Conservation (phyloP, 1,140 invertebrate genomes). For the Papilio glaucus region DNA sequence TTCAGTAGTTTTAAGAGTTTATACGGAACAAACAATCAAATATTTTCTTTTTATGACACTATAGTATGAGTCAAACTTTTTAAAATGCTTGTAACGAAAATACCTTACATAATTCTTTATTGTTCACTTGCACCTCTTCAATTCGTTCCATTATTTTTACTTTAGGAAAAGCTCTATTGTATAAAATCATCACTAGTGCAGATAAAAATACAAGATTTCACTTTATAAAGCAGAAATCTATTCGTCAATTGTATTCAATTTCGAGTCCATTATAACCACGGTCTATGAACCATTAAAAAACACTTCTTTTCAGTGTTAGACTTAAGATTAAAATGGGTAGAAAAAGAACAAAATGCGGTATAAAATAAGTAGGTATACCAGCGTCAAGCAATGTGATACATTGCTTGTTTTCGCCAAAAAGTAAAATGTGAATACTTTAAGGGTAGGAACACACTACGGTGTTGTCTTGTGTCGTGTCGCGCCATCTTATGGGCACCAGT, state of each 20-base stretch:
- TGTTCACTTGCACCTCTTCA: background rate
- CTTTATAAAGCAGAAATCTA: no score
- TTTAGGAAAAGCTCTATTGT: background rate
- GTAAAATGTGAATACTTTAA: no score
- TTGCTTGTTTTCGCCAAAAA: background rate
- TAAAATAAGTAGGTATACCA: no score
- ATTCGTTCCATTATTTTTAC: background rate
- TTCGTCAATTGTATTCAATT: background rate
- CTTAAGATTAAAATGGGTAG: background rate
- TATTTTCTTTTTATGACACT: no score
- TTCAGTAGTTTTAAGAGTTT: no score
- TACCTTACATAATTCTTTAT: background rate
- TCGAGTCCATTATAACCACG: background rate
- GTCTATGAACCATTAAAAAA: slow-evolving; percentile 6
- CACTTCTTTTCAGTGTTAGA: background rate
- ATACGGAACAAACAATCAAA: no score
- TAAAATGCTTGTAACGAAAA: no score
- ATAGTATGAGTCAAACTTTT: no score
- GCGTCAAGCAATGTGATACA: no score
- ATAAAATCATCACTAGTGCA: background rate
- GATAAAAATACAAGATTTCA: slow-evolving; percentile 1
- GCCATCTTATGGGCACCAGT: no score
- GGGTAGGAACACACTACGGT: background rate
- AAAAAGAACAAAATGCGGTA: background rate
- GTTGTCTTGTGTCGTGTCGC: background rate